Evolutionary conservation across 2,797 vertebrate genomes (phyloP).

Genomic region (Chrysocyon brachyurus): DNA sequence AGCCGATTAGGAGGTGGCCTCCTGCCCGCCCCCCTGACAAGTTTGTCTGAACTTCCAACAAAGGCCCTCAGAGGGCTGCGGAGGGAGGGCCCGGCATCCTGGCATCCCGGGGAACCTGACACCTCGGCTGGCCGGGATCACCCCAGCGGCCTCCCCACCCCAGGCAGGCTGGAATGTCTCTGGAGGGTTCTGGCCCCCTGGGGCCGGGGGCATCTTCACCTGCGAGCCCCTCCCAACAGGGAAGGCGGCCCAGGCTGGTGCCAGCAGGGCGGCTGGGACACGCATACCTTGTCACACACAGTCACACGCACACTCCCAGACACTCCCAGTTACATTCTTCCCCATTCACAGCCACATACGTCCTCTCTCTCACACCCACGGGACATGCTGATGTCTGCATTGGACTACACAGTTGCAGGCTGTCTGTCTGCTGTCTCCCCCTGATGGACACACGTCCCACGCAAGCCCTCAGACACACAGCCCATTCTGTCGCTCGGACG

Average conservation of each 20-base stretch:
- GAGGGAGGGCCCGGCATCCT: constrained; percentile 47
- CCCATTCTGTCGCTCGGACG: neutral
- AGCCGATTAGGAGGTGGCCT: constrained; percentile 83
- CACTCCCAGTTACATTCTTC: neutral
- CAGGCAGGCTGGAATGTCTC: constrained; percentile 64
- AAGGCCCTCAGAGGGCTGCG: constrained; percentile 77
- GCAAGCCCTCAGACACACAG: neutral
- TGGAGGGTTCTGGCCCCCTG: neutral
- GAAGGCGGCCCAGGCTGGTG: constrained; percentile 50
- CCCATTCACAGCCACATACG: neutral
- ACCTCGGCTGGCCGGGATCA: constrained; percentile 71
- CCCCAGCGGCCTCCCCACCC: constrained; percentile 66
- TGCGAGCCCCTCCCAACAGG: constrained; percentile 58
- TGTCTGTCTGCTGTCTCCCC: neutral
- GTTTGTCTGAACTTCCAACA: constrained; percentile 81
- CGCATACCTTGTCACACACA: neutral
- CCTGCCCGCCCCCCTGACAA: constrained; percentile 73
- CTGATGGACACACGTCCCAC: neutral
- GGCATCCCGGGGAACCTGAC: constrained; percentile 85
- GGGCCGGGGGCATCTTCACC: constrained; percentile 40
- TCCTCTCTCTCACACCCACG: neutral
- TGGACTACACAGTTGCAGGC: neutral
- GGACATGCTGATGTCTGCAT: neutral
- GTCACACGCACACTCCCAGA: neutral
- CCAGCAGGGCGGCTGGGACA: constrained; percentile 67